Conservation (phyloP, 2,797 vertebrate species). For the Tokudaia tokunoshimensis region DNA sequence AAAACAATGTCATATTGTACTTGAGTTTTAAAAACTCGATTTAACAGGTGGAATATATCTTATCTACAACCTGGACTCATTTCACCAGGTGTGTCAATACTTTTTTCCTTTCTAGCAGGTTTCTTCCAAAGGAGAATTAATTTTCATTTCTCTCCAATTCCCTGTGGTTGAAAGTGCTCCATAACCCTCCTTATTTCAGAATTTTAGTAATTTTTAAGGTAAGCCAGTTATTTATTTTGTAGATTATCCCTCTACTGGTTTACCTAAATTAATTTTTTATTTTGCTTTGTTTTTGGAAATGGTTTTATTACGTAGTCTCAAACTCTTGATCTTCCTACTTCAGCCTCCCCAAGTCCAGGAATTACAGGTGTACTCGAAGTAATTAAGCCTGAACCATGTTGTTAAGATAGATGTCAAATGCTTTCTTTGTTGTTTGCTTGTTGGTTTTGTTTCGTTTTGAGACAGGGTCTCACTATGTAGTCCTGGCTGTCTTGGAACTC, state of each 20-base stretch:
- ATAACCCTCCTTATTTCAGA: constrained; percentile 31
- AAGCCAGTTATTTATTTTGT: constrained; percentile 50
- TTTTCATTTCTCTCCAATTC: constrained; percentile 45
- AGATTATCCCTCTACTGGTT: constrained; percentile 24
- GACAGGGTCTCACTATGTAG: neutral
- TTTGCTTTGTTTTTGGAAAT: neutral
- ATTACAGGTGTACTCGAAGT: neutral
- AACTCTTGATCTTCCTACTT: neutral
- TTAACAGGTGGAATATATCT: neutral
- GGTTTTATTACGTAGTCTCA: neutral
- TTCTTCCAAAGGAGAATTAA: constrained; percentile 19
- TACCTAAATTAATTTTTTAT: constrained; percentile 2
- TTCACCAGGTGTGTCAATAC: neutral
- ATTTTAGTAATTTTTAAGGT: neutral
- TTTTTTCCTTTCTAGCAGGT: constrained; percentile 3
- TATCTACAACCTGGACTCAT: neutral
- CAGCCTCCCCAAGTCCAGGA: neutral
- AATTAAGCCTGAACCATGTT: neutral
- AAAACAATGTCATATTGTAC: neutral
- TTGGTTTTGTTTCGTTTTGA: neutral
- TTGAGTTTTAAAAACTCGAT: neutral
- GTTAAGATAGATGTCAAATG: neutral
- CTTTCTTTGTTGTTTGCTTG: neutral
- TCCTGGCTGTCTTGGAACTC: neutral
- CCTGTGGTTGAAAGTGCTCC: constrained; percentile 14